Base-by-base conservation (phyloP, 1,140 invertebrate genomes). In the Drosophila kepulauana region DNA sequence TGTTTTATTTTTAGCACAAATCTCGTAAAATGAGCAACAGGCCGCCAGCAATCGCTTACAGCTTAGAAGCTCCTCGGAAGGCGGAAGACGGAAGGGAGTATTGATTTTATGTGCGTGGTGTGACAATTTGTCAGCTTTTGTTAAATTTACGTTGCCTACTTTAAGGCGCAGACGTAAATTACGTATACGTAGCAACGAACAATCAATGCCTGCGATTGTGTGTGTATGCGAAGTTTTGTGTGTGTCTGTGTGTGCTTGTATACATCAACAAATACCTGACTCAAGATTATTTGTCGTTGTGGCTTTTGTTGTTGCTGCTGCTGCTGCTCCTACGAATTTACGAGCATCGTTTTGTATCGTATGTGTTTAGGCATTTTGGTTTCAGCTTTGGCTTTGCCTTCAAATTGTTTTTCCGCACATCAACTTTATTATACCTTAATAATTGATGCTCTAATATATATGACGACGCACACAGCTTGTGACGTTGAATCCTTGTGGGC, bases 391-490 rank as follows among this genome's bases (percentile, higher is more conserved):
- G 45, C 54, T 51, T 67, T 67, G 56, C 52, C 59, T 51, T 52
- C 5, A 75, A 75, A 75, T 75, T 75, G 67, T 75, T 75, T 63
- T 75, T 49, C 66, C 58, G 58, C 72, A 75, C 65, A 75, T 75
- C 72, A 75, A 71, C 59, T 75, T 75, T 75, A 75, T 75, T 75
- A 75, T 74, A 57, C 66, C 72, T 69, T 30, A 70, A 75, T 75
- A 75, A 75, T 75, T 75, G 59, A 75, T 75, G 67, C 51, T 20
- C 38, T 45, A 20, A 59, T 45, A 59, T 45, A 59, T 59, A 45
- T 25, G 57, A 15, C 15, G 20, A 10, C 15, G 33, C 16, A 48
- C 61, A 52, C 48, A 64, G 33, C 35, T 56, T 54, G 38, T 45
- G 51, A 35, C 11, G 3, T 25, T 25, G 20, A 33, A 61, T 30